Evolutionary conservation across 2,113 vertebrate species (phyloP).

Genomic region (Mionectes macconnelli): DNA sequence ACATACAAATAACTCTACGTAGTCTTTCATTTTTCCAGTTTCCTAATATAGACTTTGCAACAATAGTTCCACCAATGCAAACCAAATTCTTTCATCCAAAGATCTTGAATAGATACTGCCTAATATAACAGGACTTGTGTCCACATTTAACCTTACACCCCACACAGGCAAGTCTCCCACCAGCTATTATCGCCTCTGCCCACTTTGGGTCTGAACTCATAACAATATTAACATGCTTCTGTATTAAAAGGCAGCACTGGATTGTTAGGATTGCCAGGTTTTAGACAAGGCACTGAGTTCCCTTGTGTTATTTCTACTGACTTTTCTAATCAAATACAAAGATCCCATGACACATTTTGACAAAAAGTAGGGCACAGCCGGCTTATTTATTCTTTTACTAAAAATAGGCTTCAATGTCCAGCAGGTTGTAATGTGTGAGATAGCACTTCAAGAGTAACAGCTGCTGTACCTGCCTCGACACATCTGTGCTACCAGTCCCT

Average conservation of each 20-base stretch:
- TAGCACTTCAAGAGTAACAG: not conserved
- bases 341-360: slow-evolving; percentile 50
- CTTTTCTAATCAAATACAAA: slow-evolving; percentile 53
- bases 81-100: not conserved
- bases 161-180: not conserved
- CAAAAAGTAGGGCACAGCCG: slow-evolving; percentile 52
- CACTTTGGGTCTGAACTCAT: not conserved
- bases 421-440: slow-evolving; percentile 32
- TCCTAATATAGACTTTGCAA: not conserved
- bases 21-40: not conserved
- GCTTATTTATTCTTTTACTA: slow-evolving; percentile 61
- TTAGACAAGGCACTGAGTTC: not conserved
- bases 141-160: not conserved
- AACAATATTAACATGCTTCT: not conserved
- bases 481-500: not conserved
- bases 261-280: not conserved
- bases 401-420: slow-evolving; percentile 48
- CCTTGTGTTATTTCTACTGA: slow-evolving; percentile 39
- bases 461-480: not conserved
- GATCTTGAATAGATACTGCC: not conserved
- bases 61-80: not conserved
- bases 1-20: not conserved
- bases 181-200: not conserved
- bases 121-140: not conserved
- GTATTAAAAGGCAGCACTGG: not conserved